Evolutionary conservation across 2,113 vertebrate species (phyloP), one percentile per base, ranked within the genome.

Genomic region (Nesoenas mayeri): DNA sequence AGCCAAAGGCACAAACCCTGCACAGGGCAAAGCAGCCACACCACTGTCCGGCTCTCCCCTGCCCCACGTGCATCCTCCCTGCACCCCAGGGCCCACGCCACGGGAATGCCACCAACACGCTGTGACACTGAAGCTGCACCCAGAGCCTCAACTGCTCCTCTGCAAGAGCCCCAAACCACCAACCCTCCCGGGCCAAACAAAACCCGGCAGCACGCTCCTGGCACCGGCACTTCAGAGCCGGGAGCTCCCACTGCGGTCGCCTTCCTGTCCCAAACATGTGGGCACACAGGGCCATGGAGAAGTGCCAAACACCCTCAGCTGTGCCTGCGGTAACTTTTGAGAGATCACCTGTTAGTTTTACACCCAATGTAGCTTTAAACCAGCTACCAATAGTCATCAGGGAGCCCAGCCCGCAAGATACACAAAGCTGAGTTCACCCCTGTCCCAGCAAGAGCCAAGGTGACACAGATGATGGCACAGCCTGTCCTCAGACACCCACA

Each of bases 381-480:
- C 44, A 88, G 40, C 58, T 38, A 65, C 19, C 10, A 12, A 25
- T 60, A 86, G 67, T 28, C n/a, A 54, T 5, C 1, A 0, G 28
- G 64, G 40, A 83, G 29, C 22, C 29, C 44, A 61, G 13, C 26
- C 53, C 73, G 65, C 11, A 79, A n/a, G 32, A 82, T 22, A 32
- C 18, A 32, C 10, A 16, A 9, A 21, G 19, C 25, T 15, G 10
- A 79, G 67, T 61, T 84, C 53, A 50, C 12, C 20, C 42, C 12
- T 2, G 1, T n/a, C 19, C 40, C 75, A 72, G 67, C 18, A 51
- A 85, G 25, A 62, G 31, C 19, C 16, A 31, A 72, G 42, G 40
- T 1, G 1, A 72, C 7, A 0, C 1, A 62, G 18, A 32, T 0
- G 1, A 18, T 3, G 28, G 61, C 71, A 70, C 38, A 67, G 56